Evolutionary conservation across 2,797 vertebrate genomes (phyloP).

Genomic region (Sebastiscus tertius): DNA sequence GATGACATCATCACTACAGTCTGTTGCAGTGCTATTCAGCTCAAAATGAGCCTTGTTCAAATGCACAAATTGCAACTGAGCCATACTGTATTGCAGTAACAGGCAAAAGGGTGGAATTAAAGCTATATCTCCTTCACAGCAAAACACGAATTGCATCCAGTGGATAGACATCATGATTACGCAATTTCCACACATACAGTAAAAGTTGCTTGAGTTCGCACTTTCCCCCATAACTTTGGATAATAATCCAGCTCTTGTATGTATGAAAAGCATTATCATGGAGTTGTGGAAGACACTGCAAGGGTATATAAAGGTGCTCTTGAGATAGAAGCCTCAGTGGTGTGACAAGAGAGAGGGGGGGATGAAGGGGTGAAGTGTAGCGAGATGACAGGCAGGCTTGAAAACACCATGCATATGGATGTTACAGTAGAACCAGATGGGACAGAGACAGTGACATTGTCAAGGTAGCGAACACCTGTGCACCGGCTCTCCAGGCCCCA

Average conservation of each 20-base stretch:
- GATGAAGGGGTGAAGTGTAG: slow-evolving; percentile 35
- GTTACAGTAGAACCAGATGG: slow-evolving; percentile 73
- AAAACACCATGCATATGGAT: slow-evolving; percentile 77
- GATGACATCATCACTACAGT: slow-evolving; percentile 46
- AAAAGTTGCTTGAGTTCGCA: background rate
- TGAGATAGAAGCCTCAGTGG: slow-evolving; percentile 35
- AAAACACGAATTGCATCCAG: background rate
- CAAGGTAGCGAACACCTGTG: slow-evolving; percentile 72
- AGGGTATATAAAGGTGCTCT: slow-evolving; percentile 58
- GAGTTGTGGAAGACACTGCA: slow-evolving; percentile 17
- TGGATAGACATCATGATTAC: background rate
- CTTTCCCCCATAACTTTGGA: background rate
- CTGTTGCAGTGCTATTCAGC: slow-evolving; percentile 27
- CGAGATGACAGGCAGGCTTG: slow-evolving; percentile 40
- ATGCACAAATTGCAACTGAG: slow-evolving; percentile 21
- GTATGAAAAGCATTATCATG: slow-evolving; percentile 13
- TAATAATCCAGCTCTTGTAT: slow-evolving; percentile 1
- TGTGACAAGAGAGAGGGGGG: slow-evolving; percentile 18
- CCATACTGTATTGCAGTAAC: background rate
- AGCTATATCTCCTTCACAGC: background rate
- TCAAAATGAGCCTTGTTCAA: slow-evolving; percentile 5
- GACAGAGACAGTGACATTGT: slow-evolving; percentile 71
- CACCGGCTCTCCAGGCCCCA: slow-evolving; percentile 37
- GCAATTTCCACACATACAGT: background rate
- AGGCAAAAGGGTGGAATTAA: background rate